Conservation (phyloP, 2,888 invertebrate species). For the Drosophila anceps region DNA sequence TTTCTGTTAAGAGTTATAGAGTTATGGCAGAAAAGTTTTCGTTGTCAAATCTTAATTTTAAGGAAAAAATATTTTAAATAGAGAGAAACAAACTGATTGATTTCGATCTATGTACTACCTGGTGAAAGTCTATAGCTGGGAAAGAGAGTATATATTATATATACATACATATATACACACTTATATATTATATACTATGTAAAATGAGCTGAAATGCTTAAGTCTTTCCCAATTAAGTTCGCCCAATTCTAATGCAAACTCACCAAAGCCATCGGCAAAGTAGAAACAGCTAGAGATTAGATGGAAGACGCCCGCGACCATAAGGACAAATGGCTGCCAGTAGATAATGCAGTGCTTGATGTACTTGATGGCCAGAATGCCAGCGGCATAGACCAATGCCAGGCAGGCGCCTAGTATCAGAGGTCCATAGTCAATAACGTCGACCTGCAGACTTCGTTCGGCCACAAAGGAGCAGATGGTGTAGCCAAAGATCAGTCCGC, state of each 20-base stretch:
- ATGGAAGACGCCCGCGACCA: slow-evolving; percentile 71
- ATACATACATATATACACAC: no score
- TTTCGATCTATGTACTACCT: no score
- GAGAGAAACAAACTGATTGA: no score
- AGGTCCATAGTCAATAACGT: slow-evolving; percentile 78
- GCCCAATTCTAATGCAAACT: slow-evolving; percentile 39
- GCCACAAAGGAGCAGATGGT: slow-evolving; percentile 81
- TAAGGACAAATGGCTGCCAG: slow-evolving; percentile 78
- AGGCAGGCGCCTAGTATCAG: slow-evolving; percentile 77
- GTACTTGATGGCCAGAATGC: slow-evolving; percentile 73
- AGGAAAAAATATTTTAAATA: no score
- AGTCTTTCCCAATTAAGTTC: neutral
- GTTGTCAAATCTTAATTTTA: neutral
- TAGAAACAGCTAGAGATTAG: slow-evolving; percentile 82
- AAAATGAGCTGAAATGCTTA: neutral
- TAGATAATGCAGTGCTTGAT: slow-evolving; percentile 77
- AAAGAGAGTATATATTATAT: no score
- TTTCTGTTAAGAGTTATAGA: no score
- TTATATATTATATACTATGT: neutral
- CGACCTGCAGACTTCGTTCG: slow-evolving; percentile 59
- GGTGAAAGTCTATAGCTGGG: neutral
- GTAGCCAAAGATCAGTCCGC: slow-evolving; percentile 82
- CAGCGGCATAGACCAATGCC: slow-evolving; percentile 63
- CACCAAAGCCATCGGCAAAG: slow-evolving; percentile 81
- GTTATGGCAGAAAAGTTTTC: no score